These are phyloP conservation scores for Sphaerodactylus townsendi DNA, from an alignment of 2,113 vertebrate species.

Conservation along the genomic window DNA sequence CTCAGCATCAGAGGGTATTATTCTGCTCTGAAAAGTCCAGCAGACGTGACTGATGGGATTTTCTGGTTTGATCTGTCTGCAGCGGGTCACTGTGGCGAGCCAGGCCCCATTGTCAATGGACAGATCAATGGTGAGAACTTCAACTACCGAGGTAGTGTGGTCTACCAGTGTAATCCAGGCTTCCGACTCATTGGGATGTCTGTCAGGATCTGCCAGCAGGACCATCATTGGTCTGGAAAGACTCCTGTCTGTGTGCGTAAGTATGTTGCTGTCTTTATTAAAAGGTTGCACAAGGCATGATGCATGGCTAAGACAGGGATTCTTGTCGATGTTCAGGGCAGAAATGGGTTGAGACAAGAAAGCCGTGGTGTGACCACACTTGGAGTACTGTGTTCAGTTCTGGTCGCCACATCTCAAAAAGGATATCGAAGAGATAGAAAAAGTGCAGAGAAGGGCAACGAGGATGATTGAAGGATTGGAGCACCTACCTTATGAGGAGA, in stretches of 20 bases:
- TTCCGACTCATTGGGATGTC: slow-evolving; percentile 97
- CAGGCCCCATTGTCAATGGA: slow-evolving; percentile 93
- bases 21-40: background rate
- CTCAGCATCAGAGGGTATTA: too few relatives aligned
- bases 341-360: too few relatives aligned
- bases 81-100: slow-evolving; percentile 94
- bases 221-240: slow-evolving; percentile 94
- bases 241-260: slow-evolving; percentile 98
- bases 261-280: slow-evolving; percentile 66
- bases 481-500: too few relatives aligned
- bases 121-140: slow-evolving; percentile 96
- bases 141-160: slow-evolving; percentile 94
- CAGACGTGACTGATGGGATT: background rate
- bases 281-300: accelerated
- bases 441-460: too few relatives aligned
- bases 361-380: too few relatives aligned
- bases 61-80: accelerated
- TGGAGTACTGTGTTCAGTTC: too few relatives aligned
- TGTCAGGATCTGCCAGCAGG: slow-evolving; percentile 96
- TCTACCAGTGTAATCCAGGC: slow-evolving; percentile 94
- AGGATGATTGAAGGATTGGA: too few relatives aligned
- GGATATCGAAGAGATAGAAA: too few relatives aligned
- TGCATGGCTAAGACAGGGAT: accelerated
- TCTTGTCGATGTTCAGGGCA: background rate
- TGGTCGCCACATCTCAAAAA: too few relatives aligned